Evolutionary conservation across 2,888 invertebrate genomes (phyloP), one percentile per base, ranked within the genome.

Genomic region (Phasia obesa): DNA sequence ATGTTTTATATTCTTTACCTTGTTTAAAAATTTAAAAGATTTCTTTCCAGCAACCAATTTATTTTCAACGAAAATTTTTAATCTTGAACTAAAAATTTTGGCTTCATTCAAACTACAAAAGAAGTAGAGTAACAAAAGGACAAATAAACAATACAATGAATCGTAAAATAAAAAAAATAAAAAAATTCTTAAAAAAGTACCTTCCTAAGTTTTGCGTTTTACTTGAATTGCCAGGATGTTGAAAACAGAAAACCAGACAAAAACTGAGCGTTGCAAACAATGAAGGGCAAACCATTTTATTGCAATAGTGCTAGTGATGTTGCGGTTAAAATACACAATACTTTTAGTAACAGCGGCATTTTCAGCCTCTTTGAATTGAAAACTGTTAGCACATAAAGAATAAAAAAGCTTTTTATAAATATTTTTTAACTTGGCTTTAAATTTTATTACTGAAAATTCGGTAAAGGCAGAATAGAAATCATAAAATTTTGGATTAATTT

Each of bases 31-130:
- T n/a, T n/a, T n/a, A n/a, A n/a, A n/a, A n/a, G n/a, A n/a, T n/a
- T n/a, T n/a, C n/a, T n/a, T n/a, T n/a, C n/a, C n/a, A n/a, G n/a
- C n/a, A n/a, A n/a, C n/a, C n/a, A n/a, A n/a, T n/a, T n/a, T n/a
- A n/a, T 27, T 49, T 51, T 60, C 17, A 5, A 2, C 15, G 4
- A 25, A 49, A 70, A 62, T 57, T 77, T 70, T 77, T 70, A 64
- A 70, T 70, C 64, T 73, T 53, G 35, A 47, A 25, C 25, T 42
- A 55, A 73, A 65, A 67, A 59, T 67, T 67, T 53, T 65, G 57
- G 19, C 17, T 55, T 55, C 17, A 4, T 38, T 7, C 5, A 31
- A 31, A 55, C 0, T 51, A 2, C 13, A 27, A 27, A 27, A n/a
- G 9, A 55, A 38, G 11, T 7, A 17, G 17, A 53, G 21, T 49